Base-by-base conservation (phyloP, 2,888 invertebrate species). In the Tachina grossa region DNA sequence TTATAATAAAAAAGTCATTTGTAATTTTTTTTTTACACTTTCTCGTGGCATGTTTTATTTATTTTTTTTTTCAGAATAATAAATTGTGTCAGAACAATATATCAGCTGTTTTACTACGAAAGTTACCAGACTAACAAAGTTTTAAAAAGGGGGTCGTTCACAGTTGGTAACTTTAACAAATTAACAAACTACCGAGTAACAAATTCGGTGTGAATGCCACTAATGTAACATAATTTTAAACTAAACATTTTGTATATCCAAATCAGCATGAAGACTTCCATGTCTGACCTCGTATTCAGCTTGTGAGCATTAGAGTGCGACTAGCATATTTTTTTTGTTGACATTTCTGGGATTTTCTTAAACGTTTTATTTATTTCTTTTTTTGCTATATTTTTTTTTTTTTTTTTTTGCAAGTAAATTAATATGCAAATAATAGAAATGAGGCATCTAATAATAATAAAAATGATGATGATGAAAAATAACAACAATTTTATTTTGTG, bases 371-470 rank as follows among this genome's bases (percentile, higher is more conserved):
- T 49, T 47, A 51, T n/a, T n/a, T n/a, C n/a, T n/a, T n/a, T n/a
- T n/a, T n/a, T n/a, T n/a, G n/a, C n/a, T n/a, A n/a, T n/a, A 59
- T 59, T 63, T 80, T 65, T 19, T 43, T 22, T 55, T 53, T 16
- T 31, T 55, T n/a, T 63, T 45, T 31, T 51, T 45, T 59, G 39
- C 19, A 71, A 71, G 45, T 61, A 83, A 79, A 85, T 83, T 83
- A 85, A 83, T 83, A 85, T 83, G 83, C 83, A 85, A 83, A 85
- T 85, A 83, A 55, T 78, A 63, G 72, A 79, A 72, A 76, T 61
- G 82, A 79, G 71, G 45, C 51, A 81, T 74, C 68, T 71, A 79
- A 59, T 77, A 39, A 39, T 61, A 6, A 31, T 31, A 1, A 31
- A 4, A 51, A 39, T 31, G 31, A 31, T 31, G 59, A 39, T 51